Evolutionary conservation across 2,797 vertebrate species (phyloP).

Genomic region (Cetoscarus ocellatus): DNA sequence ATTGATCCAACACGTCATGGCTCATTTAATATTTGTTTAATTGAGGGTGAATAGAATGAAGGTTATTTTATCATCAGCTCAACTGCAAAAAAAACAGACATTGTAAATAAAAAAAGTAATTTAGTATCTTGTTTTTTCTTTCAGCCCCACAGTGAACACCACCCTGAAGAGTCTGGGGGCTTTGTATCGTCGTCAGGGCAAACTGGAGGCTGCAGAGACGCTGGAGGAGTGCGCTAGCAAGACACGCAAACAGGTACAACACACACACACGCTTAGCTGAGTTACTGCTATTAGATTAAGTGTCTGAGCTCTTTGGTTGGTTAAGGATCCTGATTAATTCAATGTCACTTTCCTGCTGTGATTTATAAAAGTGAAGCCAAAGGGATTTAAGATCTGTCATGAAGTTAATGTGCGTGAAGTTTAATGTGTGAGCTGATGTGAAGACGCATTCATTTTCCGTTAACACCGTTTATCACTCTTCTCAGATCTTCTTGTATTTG

Average conservation of each 20-base stretch:
- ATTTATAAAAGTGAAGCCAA: conserved; percentile 16
- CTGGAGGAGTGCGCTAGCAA: conserved; percentile 92
- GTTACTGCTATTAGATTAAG: conserved; percentile 32
- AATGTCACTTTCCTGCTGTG: conserved; percentile 8
- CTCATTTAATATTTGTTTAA: no score
- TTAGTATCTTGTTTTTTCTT: no score
- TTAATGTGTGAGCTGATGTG: neutral
- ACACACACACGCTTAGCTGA: neutral
- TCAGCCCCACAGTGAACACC: conserved; percentile 91
- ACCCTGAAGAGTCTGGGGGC: conserved; percentile 91
- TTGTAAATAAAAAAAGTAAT: no score
- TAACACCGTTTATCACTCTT: neutral
- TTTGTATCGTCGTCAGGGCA: conserved; percentile 92
- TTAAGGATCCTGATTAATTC: conserved; percentile 11
- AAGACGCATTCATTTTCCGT: neutral
- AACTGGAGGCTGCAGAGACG: conserved; percentile 91
- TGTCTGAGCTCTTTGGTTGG: neutral
- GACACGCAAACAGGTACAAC: conserved; percentile 89
- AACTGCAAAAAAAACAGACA: no score
- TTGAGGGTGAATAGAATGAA: no score
- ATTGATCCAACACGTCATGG: no score
- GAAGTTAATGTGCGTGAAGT: conserved; percentile 19
- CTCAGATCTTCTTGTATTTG: neutral
- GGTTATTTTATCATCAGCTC: no score
- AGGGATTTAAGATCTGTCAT: conserved; percentile 25